phyloP scores from a whole-genome alignment of 2,888 invertebrate genomes.

The Unio pictorum region DNA sequence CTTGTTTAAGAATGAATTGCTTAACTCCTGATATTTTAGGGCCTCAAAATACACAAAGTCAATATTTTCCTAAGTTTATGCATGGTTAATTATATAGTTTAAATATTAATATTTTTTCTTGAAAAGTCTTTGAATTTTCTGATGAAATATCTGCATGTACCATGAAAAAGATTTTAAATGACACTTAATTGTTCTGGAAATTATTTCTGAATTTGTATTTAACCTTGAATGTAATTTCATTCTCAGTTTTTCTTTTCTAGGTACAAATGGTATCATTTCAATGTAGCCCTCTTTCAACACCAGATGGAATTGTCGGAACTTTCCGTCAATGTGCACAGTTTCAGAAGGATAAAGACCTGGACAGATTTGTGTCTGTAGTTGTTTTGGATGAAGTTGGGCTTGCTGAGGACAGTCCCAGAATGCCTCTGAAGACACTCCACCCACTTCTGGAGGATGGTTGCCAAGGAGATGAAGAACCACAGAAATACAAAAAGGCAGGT shows the following conservation, averaged over 20 bases:
- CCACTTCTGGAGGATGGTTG: constrained; percentile 68
- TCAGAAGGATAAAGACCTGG: constrained; percentile 60
- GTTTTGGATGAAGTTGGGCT: constrained; percentile 68
- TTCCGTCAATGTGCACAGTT: constrained; percentile 64
- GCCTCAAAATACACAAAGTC: too few relatives aligned
- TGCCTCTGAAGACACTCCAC: constrained; percentile 66
- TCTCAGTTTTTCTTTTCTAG: constrained; percentile 20
- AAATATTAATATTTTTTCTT: too few relatives aligned
- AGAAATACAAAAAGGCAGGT: constrained; percentile 54
- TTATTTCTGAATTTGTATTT: too few relatives aligned
- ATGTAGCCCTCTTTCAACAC: constrained; percentile 65
- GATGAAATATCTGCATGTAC: too few relatives aligned
- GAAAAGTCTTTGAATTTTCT: too few relatives aligned
- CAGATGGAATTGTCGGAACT: constrained; percentile 65
- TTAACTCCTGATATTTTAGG: too few relatives aligned
- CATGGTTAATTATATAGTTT: too few relatives aligned
- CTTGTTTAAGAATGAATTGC: too few relatives aligned
- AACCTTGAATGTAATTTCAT: too few relatives aligned
- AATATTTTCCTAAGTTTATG: too few relatives aligned
- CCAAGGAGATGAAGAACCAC: constrained; percentile 59
- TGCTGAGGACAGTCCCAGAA: constrained; percentile 66
- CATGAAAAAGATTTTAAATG: too few relatives aligned
- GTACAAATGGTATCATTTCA: constrained; percentile 68
- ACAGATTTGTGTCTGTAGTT: constrained; percentile 64
- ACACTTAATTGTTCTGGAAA: background rate